Base-by-base conservation (phyloP, 2,888 invertebrate genomes). In the Plebejus melissa region DNA sequence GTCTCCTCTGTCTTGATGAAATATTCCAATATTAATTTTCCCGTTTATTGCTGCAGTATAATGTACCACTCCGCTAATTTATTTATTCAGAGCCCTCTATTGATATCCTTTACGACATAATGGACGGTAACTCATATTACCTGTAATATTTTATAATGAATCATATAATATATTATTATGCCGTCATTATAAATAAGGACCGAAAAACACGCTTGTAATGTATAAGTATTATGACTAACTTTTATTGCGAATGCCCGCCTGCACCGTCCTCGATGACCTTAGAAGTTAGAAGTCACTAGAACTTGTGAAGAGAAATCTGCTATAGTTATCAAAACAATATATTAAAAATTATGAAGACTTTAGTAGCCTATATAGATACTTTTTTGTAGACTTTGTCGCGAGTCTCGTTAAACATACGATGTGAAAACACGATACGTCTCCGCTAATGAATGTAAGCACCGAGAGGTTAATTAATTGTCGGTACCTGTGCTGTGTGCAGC, bases 401-500 rank as follows among this genome's bases (percentile, higher is more conserved):
- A 75, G 76, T 79, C 85, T 87, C 87, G 88, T 90, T 86, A 88
- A 87, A 89, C 88, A 86, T 87, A 88, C 88, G 88, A 88, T 86
- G 85, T 85, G 83, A 84, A 82, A 85, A 86, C 90, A 86, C 85
- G 86, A 86, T 88, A 88, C 87, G 88, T 87, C 84, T 80, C 80
- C 82, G 83, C 84, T 91, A 92, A 91, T 91, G 90, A 92, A 91
- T 90, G 87, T 90, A 91, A 92, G 88, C 90, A 84, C 83, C 86
- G 89, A 85, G 85, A 87, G 88, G 88, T 87, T 92, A 91, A 92
- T 91, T 92, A 91, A 92, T 84, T 92, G 91, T 88, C 88, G 88
- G 86, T 65, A 65, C 65, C 87, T 87, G 85, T 86, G 84, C 86
- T 11, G 85, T 84, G 87, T 82, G 86, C 85, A 0, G 60, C 54